phyloP scores from a whole-genome alignment of 2,888 invertebrate genomes.

The Dichetophora obliterata region DNA sequence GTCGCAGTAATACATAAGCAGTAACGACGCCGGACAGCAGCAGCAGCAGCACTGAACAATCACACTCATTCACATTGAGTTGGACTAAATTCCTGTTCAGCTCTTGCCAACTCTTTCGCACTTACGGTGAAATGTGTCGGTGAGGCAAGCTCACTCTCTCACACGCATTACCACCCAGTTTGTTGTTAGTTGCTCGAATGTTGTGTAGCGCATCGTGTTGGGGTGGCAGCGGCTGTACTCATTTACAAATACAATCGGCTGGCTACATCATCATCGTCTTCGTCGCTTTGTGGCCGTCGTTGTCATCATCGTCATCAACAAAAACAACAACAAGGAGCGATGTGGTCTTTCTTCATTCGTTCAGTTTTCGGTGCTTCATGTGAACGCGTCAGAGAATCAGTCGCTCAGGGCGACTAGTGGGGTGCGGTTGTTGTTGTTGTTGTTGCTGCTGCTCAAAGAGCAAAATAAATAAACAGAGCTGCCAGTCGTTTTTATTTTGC shows the following conservation, averaged over 20 bases:
- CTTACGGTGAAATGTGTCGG: not conserved
- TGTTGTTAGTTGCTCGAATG: not conserved
- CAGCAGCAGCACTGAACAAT: not conserved
- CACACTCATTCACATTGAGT: not conserved
- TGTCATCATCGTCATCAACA: not conserved
- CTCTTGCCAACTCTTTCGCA: constrained; percentile 17
- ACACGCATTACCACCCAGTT: not conserved
- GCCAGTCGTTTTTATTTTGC: constrained; percentile 14
- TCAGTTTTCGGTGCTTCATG: constrained; percentile 8
- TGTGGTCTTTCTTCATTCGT: constrained; percentile 18
- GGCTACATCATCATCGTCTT: not conserved
- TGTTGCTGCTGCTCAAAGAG: not conserved
- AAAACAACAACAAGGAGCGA: not conserved
- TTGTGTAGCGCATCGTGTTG: not conserved
- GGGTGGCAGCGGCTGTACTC: constrained; percentile 6
- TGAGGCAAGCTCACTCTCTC: not conserved
- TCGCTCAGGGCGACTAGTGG: constrained; percentile 29
- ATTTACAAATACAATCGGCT: constrained; percentile 2
- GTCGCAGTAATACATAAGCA: constrained; percentile 3
- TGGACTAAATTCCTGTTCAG: constrained; percentile 31
- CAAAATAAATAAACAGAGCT: not conserved
- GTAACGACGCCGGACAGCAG: not conserved
- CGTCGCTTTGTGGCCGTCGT: constrained; percentile 17
- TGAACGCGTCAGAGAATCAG: constrained; percentile 20
- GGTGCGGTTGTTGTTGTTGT: constrained; percentile 30